Evolutionary conservation across 2,888 invertebrate species (phyloP), one percentile per base, ranked within the genome.

Genomic region (Ceratothoa steindachneri): DNA sequence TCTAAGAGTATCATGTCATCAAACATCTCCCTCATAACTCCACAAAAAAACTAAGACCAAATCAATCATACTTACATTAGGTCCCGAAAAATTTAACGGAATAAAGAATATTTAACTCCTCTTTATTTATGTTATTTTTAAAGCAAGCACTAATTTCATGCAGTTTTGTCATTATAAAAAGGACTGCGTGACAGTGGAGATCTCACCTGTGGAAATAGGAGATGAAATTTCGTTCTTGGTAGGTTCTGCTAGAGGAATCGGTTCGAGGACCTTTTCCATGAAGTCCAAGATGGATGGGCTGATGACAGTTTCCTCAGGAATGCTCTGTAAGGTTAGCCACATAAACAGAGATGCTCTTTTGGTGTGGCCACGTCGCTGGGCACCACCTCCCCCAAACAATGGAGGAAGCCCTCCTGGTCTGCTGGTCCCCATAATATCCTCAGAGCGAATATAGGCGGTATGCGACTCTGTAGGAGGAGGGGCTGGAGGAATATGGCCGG

Each of bases 281-380:
- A 98, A 99, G 85, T 97, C 96, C 71, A 99, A 87, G 81, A 99
- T 93, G 82, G 96, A 95, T 0, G 99, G 98, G 81, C 95, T 96
- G 83, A 99, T 95, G 81, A 97, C 91, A 29, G 98, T 98, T 86
- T 98, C 97, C 84, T 95, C 96, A 0, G 98, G 97, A 81, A 98
- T 94, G 83, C 95, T 95, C 85, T 98, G 96, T 80, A 99, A 86
- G 1, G 96, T 97, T 88, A 97, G 91, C 93, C 97, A 97, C 0
- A 94, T 91, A 87, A 95, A 93, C 80, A 98, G 86, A 80, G 92
- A 92, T 73, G 92, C 97, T 52, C 73, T 41, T 53, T 60, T 60
- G 2, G 60, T 60, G 9, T 60, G 27, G 2, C 69, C 69, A 31
- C 71, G 41, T 29, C 71, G 66, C 22, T 69, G 55, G 28, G 69